Base-by-base conservation (phyloP, 30 jellyfish, hydroid and myxozoan species). In the Sanderia malayensis region DNA sequence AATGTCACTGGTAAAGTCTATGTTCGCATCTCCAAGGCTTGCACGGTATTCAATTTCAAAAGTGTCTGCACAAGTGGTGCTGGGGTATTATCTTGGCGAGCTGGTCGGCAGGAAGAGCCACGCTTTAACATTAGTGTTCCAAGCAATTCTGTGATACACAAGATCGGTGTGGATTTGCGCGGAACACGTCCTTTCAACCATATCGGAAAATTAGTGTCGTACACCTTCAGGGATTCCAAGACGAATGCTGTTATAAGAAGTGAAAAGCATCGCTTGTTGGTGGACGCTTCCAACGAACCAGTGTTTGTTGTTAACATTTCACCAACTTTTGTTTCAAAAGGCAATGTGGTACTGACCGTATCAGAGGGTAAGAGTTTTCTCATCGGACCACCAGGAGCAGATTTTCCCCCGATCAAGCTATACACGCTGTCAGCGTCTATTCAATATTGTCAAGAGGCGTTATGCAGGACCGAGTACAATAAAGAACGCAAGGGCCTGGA, bases 1-100 rank as follows among this genome's bases (percentile, higher is more conserved):
- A 73, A 57, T 68, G 20, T 67, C 1, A 73, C 74, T 29, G 85
- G 85, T n/a, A 33, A 6, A 13, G 62, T 73, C 19, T 31, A 30
- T 34, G 67, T 73, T 0, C 71, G 75, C 24, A 58, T 57, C 28
- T 0, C 3, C 0, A 8, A 49, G 24, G 18, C 11, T 3, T 49
- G 64, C 27, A 19, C 25, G 8, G 18, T 49, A 9, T 11, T 24
- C 3, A 2, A 8, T 49, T 4, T 18, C 4, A 49, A 49, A 9
- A 4, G 6, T 3, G n/a, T n/a, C n/a, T 49, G 64, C 24, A 4
- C 3, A 19, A 8, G 2, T 49, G 24, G 18, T 18, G 64, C 24
- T 18, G 64, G 64, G 18, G 2, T 49, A 7, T 4, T 49, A 4
- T 3, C 25, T 4, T 9, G 23, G 27, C 23, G 64, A 4, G 64